Percentiles rank a stretch among this genome's conserved stretches.
Conservation (phyloP, 1,140 invertebrate species). For the Venustaconcha ellipsiformis region DNA sequence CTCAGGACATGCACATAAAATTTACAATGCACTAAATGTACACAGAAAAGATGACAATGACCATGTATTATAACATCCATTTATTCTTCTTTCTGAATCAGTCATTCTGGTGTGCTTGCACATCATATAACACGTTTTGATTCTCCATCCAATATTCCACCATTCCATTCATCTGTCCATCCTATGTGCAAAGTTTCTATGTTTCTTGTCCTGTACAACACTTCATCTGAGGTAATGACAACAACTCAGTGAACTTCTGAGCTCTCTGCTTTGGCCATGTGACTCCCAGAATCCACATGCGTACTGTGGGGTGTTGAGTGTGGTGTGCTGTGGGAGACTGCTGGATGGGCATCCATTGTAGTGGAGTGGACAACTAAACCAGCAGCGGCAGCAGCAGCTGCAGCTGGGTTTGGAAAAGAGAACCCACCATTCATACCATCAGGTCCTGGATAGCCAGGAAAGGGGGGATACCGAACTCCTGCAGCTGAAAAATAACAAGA, state of each 20-base stretch:
- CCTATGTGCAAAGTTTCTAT: no score
- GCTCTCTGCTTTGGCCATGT: slow-evolving; percentile 66
- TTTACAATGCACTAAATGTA: no score
- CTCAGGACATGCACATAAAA: no score
- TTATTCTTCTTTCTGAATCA: no score
- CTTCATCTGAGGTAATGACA: neutral
- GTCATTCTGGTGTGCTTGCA: no score
- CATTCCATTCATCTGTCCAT: no score
- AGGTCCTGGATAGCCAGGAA: slow-evolving; percentile 55
- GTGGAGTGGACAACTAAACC: slow-evolving; percentile 67
- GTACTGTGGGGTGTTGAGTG: slow-evolving; percentile 63
- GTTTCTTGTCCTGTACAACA: no score
- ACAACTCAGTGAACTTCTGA: slow-evolving; percentile 65
- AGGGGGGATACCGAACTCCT: slow-evolving; percentile 44
- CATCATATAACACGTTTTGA: no score
- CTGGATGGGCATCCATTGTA: slow-evolving; percentile 61
- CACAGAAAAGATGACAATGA: no score
- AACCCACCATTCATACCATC: slow-evolving; percentile 66
- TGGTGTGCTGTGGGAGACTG: slow-evolving; percentile 51
- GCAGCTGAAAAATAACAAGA: slow-evolving; percentile 27
- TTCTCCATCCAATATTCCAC: no score
- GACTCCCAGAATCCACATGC: slow-evolving; percentile 61
- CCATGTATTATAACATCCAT: no score
- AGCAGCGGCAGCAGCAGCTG: slow-evolving; percentile 47
- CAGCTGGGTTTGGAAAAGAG: slow-evolving; percentile 47